phyloP scores from a whole-genome alignment of 2,797 vertebrate genomes.

The Micromesistius poutassou region DNA sequence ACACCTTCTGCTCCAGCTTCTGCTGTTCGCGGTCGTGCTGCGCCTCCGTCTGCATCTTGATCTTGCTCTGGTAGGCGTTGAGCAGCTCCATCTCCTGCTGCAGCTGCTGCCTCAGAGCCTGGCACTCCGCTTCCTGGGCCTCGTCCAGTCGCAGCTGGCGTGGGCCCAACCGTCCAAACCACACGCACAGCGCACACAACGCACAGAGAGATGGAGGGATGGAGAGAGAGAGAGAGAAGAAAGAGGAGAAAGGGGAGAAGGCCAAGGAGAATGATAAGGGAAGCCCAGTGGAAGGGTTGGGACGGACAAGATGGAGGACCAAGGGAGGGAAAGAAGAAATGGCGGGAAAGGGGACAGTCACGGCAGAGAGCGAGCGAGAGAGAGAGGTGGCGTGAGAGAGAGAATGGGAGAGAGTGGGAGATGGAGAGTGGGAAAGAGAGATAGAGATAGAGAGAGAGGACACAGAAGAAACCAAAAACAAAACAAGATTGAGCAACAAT shows the following conservation, averaged over 20 bases:
- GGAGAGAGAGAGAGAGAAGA: not conserved
- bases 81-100: constrained; percentile 99
- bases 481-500: constrained; percentile 32
- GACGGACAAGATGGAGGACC: constrained; percentile 7
- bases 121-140: constrained; percentile 98
- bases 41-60: constrained; percentile 99
- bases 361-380: not conserved
- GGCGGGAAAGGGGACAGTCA: not conserved
- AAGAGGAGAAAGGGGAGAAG: constrained; percentile 19
- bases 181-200: not conserved
- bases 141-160: constrained; percentile 93
- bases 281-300: not conserved
- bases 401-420: not conserved
- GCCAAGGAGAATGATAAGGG: constrained; percentile 15
- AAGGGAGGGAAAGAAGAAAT: not conserved
- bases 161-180: not conserved
- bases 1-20: constrained; percentile 98
- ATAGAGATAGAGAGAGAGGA: not conserved
- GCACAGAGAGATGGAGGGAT: not conserved
- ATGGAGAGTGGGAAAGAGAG: not conserved
- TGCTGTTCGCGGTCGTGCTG: constrained; percentile 97
- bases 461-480: constrained; percentile 11
- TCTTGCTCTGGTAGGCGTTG: constrained; percentile 99
- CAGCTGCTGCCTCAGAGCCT: constrained; percentile 96
- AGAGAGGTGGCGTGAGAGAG: not conserved